Evolutionary conservation across 2,113 vertebrate genomes (phyloP).

Genomic region (Myrmecophaga tridactyla): DNA sequence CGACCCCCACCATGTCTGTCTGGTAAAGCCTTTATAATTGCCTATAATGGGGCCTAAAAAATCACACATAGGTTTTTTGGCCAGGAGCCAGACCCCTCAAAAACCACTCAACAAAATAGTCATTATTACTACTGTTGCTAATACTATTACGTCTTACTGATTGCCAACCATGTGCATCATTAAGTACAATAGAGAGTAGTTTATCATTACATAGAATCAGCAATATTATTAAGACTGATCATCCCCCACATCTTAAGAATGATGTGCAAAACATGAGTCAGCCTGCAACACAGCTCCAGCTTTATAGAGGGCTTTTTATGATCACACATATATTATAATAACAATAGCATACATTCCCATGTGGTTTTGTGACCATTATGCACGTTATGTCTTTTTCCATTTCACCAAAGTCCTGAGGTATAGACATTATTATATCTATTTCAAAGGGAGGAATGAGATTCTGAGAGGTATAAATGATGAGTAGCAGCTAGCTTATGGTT

Average conservation of each 20-base stretch:
- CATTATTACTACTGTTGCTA: background rate
- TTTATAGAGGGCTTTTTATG: background rate
- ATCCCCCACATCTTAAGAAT: background rate
- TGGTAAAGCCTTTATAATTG: no score
- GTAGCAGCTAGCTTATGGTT: background rate
- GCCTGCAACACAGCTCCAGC: background rate
- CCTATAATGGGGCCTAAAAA: no score
- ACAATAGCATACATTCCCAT: background rate
- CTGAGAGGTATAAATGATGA: background rate
- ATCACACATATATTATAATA: no score
- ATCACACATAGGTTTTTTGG: no score
- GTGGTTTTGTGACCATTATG: background rate
- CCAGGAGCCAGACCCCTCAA: no score
- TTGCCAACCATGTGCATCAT: background rate
- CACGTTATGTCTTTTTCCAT: background rate
- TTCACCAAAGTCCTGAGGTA: background rate
- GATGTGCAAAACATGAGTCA: background rate
- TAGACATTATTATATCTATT: no score
- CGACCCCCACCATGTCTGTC: no score
- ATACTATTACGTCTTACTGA: background rate
- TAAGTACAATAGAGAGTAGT: background rate
- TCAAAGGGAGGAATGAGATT: background rate
- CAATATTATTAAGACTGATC: background rate
- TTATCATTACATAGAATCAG: background rate
- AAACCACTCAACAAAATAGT: no score